Evolutionary conservation across 2,888 invertebrate species (phyloP).

Genomic region (Galerucella pusilla): DNA sequence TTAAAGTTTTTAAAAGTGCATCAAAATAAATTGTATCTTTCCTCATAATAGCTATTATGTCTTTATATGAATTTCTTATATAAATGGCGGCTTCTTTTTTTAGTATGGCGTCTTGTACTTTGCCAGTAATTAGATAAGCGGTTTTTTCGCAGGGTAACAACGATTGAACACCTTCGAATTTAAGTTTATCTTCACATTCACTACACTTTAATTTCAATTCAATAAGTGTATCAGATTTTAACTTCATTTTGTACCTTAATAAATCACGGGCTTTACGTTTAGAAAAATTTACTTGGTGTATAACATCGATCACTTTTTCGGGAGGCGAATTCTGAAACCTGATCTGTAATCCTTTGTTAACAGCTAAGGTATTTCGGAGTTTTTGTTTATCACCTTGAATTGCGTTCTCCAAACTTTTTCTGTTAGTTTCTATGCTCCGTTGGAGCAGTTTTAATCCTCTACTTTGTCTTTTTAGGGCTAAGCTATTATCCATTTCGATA

Average conservation of each 20-base stretch:
- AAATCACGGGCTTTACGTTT: constrained; percentile 73
- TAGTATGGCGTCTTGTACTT: constrained; percentile 72
- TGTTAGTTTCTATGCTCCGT: constrained; percentile 69
- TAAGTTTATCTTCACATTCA: constrained; percentile 67
- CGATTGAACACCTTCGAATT: constrained; percentile 63
- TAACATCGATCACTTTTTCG: constrained; percentile 67
- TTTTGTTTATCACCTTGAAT: constrained; percentile 72
- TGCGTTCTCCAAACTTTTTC: constrained; percentile 70
- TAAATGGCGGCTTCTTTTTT: constrained; percentile 74
- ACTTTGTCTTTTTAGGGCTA: constrained; percentile 66
- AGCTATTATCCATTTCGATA: constrained; percentile 69
- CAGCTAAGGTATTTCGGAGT: constrained; percentile 70
- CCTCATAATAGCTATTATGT: constrained; percentile 72
- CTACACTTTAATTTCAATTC: constrained; percentile 70
- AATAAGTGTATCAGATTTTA: constrained; percentile 71
- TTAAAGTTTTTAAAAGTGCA: constrained; percentile 70
- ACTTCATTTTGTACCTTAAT: constrained; percentile 70
- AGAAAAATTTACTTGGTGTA: constrained; percentile 73
- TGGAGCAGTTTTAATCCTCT: constrained; percentile 70
- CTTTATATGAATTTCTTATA: constrained; percentile 72
- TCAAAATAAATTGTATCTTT: constrained; percentile 76
- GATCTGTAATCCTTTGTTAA: constrained; percentile 70
- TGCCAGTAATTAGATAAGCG: constrained; percentile 71
- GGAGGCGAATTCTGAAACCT: constrained; percentile 67
- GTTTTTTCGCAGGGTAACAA: constrained; percentile 66